Conservation (phyloP, 1,140 invertebrate genomes). For the Heliconius congener region DNA sequence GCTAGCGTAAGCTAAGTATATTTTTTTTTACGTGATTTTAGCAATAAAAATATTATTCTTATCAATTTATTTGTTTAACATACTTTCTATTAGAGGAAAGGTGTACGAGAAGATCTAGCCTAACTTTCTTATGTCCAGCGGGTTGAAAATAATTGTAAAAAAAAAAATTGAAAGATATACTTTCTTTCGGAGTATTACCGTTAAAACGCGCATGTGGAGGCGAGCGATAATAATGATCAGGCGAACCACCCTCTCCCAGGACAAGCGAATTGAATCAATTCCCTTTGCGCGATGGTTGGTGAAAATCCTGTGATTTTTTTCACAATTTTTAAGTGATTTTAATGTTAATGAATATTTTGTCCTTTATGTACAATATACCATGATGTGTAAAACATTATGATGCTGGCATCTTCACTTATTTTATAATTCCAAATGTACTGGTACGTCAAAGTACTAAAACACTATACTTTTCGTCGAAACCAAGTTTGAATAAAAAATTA, state of each 20-base stretch:
- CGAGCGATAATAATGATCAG: slow-evolving; percentile 21
- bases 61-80: too few species aligned
- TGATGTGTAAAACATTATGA: neutral
- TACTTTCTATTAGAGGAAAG: too few species aligned
- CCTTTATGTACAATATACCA: too few species aligned
- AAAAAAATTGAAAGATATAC: neutral
- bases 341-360: neutral
- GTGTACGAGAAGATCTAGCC: too few species aligned
- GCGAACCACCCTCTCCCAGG: slow-evolving; percentile 45
- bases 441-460: too few species aligned
- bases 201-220: slow-evolving; percentile 1
- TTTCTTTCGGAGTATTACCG: neutral
- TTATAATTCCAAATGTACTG: too few species aligned
- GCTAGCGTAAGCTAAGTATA: too few species aligned
- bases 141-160: neutral
- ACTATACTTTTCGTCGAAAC: too few species aligned
- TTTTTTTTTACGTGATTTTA: too few species aligned
- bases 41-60: too few species aligned
- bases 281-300: slow-evolving; percentile 52
- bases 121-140: neutral
- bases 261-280: slow-evolving; percentile 73
- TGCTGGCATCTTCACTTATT: too few species aligned
- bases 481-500: too few species aligned
- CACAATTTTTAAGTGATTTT: neutral
- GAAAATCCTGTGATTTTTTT: slow-evolving; percentile 48